A percentile compares a stretch with the other conserved stretches of the same genome.
These are phyloP conservation scores for Chymomyza fuscimana DNA, from an alignment of 2,888 invertebrate genomes.

Conservation along the genomic window DNA sequence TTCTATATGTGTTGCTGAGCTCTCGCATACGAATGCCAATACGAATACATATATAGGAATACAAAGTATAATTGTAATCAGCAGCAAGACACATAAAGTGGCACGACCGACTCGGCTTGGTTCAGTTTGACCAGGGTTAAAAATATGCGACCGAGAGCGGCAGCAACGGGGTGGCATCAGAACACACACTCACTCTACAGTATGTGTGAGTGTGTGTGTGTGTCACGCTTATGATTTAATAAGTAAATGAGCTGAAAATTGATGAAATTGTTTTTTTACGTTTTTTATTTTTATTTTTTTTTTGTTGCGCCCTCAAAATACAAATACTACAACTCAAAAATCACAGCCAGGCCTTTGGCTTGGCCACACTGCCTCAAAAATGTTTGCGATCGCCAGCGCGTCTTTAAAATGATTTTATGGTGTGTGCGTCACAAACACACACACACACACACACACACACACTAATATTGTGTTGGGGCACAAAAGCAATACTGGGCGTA, in stretches of 20 bases:
- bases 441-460: background rate
- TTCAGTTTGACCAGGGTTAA: constrained; percentile 61
- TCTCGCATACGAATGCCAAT: constrained; percentile 1
- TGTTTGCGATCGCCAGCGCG: background rate
- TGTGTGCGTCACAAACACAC: background rate
- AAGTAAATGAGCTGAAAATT: constrained; percentile 76
- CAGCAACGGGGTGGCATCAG: constrained; percentile 42
- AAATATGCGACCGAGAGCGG: constrained; percentile 58
- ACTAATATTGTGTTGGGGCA: background rate
- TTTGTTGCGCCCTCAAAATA: background rate
- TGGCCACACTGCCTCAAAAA: background rate
- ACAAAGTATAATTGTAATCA: constrained; percentile 18
- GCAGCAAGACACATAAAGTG: constrained; percentile 43
- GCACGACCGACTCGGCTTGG: background rate
- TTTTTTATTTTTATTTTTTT: background rate
- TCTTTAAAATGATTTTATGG: background rate
- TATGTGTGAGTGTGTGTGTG: constrained; percentile 24
- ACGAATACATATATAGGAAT: constrained; percentile 15
- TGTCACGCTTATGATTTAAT: constrained; percentile 75
- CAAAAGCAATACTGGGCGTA: constrained; percentile 5
- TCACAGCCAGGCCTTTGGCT: constrained; percentile 3
- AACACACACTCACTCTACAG: background rate
- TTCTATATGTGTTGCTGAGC: background rate
- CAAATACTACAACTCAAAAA: background rate
- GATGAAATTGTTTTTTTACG: constrained; percentile 57